phyloP scores from a whole-genome alignment of 2,113 vertebrate species.

The Herpetotheres cachinnans region DNA sequence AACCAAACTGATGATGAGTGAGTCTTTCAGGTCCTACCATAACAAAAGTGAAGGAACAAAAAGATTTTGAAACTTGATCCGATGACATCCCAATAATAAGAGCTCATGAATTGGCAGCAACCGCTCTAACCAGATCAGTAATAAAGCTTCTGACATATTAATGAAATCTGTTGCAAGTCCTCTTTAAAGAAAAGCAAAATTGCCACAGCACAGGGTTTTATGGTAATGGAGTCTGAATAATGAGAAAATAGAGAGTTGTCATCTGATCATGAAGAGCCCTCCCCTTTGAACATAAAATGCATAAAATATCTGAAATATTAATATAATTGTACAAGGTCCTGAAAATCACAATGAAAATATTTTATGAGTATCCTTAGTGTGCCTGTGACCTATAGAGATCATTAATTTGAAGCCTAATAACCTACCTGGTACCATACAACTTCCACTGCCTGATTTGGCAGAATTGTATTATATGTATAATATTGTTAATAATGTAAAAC shows the following conservation, averaged over 20 bases:
- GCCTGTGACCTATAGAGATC: conserved; percentile 65
- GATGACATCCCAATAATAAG: neutral
- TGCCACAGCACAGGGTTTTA: neutral
- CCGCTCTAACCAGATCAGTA: neutral
- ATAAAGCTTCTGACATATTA: neutral
- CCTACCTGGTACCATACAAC: conserved; percentile 39
- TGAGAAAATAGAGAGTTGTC: conserved; percentile 11
- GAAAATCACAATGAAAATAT: conserved; percentile 67
- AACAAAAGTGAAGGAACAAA: neutral
- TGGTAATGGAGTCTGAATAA: neutral
- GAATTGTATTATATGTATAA: conserved; percentile 36
- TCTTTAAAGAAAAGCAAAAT: neutral
- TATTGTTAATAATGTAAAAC: conserved; percentile 64
- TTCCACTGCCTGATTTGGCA: conserved; percentile 28
- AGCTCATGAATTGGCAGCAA: neutral
- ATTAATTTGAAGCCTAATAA: conserved; percentile 66
- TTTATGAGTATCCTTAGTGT: conserved; percentile 65
- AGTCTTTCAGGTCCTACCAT: neutral
- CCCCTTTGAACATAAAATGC: conserved; percentile 43
- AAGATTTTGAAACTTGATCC: neutral
- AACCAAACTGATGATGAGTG: neutral
- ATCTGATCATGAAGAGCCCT: conserved; percentile 5
- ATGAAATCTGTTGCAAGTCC: neutral
- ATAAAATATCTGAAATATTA: conserved; percentile 61
- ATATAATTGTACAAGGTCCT: conserved; percentile 57